A percentile compares a stretch with the other conserved stretches of the same genome.
phyloP scores from a whole-genome alignment of 2,797 vertebrate genomes.

The Anabas testudineus region DNA sequence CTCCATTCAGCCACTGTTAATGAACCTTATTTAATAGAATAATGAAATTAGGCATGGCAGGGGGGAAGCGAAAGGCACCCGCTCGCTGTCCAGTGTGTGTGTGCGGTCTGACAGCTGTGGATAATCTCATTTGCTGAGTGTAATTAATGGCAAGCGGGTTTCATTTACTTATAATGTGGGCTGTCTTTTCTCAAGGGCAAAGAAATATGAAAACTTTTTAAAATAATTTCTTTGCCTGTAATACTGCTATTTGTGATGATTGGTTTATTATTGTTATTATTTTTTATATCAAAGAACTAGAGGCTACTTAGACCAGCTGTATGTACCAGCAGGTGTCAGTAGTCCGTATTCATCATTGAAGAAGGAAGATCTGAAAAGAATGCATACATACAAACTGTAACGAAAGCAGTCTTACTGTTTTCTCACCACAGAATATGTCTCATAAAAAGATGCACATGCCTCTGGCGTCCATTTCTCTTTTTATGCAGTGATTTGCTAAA shows the following conservation, averaged over 20 bases:
- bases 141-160: constrained; percentile 73
- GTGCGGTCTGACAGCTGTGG: constrained; percentile 74
- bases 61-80: constrained; percentile 28
- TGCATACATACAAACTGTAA: too few relatives aligned
- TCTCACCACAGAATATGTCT: too few relatives aligned
- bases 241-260: constrained; percentile 10
- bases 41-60: constrained; percentile 73
- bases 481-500: too few relatives aligned
- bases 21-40: constrained; percentile 75
- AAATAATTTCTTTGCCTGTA: neutral
- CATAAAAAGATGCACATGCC: too few relatives aligned
- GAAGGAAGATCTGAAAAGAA: too few relatives aligned
- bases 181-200: constrained; percentile 75
- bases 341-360: too few relatives aligned
- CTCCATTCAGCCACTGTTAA: constrained; percentile 52
- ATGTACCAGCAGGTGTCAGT: too few relatives aligned
- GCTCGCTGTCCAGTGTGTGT: constrained; percentile 42
- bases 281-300: too few relatives aligned
- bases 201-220: constrained; percentile 56
- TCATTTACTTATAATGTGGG: constrained; percentile 65
- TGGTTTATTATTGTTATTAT: neutral
- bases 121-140: constrained; percentile 73
- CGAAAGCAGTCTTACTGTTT: too few relatives aligned
- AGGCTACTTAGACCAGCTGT: too few relatives aligned
- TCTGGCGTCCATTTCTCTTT: too few relatives aligned